Base-by-base conservation (phyloP, 2,113 vertebrate species). In the Siniperca knerii region DNA sequence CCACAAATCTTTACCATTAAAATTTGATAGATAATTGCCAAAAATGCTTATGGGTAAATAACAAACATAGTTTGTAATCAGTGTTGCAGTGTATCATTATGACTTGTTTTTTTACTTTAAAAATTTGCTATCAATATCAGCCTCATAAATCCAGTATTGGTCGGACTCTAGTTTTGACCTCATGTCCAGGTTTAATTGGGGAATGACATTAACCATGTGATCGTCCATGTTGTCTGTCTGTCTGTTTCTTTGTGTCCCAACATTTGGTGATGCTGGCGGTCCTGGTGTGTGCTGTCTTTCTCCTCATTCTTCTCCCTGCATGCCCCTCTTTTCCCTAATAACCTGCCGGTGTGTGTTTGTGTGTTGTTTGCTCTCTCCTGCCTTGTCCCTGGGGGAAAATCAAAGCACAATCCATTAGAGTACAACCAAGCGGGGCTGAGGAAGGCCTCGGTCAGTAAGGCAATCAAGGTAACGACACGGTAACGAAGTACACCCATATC, bases 341-440 rank as follows among this genome's bases (percentile, higher is more conserved):
- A 95, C 90, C 88, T 75, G 80, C 71, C 29, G 66, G 44, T 92
- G 85, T 84, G 57, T 89, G 61, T 91, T 60, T 21, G 40, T 81
- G 62, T 77, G 75, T 33, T 40, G 93, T 96, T 96, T 96, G 89
- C 96, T 97, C 95, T 98, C 95, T 97, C 96, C 96, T 96, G 93
- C 93, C 89, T 95, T 84, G 64, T 84, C 81, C 82, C 66, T 62
- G 82, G 94, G 93, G 88, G 83, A 86, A 93, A 94, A 92, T 91
- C 96, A 96, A 98, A 99, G 98, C 95, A 94, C 97, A 98, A 98
- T 96, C 98, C 98, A 52, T 98, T 99, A 98, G 97, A 98, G 93
- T 97, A 97, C 97, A 98, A 97, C 95, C 96, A 95, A 75, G 94
- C 96, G 82, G 97, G 96, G 95, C 96, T 97, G 97, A 99, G 96